Conservation (phyloP, 1,140 invertebrate genomes). For the Melitaea cinxia region DNA sequence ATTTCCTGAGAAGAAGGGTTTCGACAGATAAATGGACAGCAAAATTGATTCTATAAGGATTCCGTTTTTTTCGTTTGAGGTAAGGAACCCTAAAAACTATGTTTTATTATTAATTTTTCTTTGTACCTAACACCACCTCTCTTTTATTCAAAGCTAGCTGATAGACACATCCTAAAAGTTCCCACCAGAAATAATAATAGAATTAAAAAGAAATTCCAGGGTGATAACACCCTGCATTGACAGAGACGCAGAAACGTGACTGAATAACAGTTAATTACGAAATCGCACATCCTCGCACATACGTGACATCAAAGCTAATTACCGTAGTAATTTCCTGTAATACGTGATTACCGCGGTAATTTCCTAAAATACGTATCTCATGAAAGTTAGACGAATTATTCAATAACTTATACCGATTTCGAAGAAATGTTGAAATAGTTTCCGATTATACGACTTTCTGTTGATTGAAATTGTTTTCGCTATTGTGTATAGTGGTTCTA, state of each 20-base stretch:
- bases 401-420: not conserved
- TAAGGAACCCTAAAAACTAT: too few relatives aligned
- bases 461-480: not conserved
- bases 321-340: constrained; percentile 8
- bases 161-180: too few relatives aligned
- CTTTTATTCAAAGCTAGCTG: too few relatives aligned
- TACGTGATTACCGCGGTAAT: constrained; percentile 10
- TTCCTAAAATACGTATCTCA: not conserved
- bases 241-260: not conserved
- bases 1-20: too few relatives aligned
- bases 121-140: too few relatives aligned
- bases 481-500: not conserved
- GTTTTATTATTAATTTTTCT: too few relatives aligned
- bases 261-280: not conserved
- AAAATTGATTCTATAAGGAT: too few relatives aligned
- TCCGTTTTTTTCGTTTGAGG: too few relatives aligned
- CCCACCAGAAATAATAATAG: too few relatives aligned
- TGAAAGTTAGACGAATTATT: constrained; percentile 3
- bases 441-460: not conserved
- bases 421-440: constrained; percentile 1
- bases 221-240: not conserved
- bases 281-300: not conserved
- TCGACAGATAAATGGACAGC: too few relatives aligned
- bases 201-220: too few relatives aligned
- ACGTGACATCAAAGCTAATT: not conserved